Conservation (phyloP, 2,797 vertebrate genomes). For the Sebastes oblongus region DNA sequence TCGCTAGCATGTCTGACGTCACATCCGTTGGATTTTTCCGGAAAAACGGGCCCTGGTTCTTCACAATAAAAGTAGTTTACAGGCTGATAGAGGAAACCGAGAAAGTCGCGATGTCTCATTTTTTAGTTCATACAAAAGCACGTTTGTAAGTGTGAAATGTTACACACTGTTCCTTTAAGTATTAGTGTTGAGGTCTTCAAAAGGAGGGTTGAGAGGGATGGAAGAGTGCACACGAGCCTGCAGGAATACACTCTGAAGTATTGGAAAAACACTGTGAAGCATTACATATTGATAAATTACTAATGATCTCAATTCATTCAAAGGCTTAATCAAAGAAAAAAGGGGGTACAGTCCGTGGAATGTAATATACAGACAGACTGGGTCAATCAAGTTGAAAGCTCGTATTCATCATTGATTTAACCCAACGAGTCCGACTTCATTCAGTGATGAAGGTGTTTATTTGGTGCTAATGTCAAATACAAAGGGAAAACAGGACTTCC, state of each 20-base stretch:
- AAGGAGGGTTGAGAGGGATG: neutral
- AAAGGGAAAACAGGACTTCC: neutral
- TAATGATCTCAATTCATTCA: neutral
- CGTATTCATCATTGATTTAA: neutral
- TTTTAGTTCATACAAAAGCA: no score
- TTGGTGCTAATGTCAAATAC: neutral
- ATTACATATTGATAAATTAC: conserved; percentile 1
- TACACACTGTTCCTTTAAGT: neutral
- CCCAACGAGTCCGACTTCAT: neutral
- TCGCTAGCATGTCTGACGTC: no score
- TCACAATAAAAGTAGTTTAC: no score
- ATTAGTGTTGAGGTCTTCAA: neutral
- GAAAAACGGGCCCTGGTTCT: no score
- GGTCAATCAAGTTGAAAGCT: conserved; percentile 4
- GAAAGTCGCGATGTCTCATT: no score
- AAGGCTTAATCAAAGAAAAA: neutral
- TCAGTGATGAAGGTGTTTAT: neutral
- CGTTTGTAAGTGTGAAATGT: no score
- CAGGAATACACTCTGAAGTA: neutral
- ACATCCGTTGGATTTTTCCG: no score
- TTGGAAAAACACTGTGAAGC: neutral
- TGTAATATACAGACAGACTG: conserved; percentile 1
- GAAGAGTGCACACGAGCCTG: neutral
- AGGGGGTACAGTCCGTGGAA: neutral
- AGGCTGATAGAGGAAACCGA: no score